Conservation (phyloP, 2,888 invertebrate species). For the Leucophora obtusa region DNA sequence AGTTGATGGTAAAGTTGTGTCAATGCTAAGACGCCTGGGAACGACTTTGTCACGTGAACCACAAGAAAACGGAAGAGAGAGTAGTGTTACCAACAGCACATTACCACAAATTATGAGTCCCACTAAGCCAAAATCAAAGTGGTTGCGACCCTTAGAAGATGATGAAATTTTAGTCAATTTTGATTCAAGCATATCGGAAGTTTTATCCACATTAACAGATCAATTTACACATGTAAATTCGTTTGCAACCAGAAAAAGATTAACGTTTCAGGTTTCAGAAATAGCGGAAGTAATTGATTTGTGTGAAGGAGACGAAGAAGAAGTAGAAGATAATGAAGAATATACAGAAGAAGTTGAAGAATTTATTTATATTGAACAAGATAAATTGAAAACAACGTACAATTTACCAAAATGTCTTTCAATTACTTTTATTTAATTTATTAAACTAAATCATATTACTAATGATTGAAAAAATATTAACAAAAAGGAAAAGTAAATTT, state of each 20-base stretch:
- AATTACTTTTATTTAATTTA: conserved; percentile 45
- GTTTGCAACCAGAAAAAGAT: conserved; percentile 61
- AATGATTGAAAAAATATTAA: neutral
- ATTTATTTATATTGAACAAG: conserved; percentile 20
- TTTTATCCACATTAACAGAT: conserved; percentile 69
- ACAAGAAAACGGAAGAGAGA: conserved; percentile 50
- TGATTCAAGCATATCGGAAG: conserved; percentile 77
- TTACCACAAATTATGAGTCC: conserved; percentile 74
- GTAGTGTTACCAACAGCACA: neutral
- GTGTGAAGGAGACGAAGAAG: conserved; percentile 34
- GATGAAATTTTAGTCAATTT: conserved; percentile 77
- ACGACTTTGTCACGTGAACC: conserved; percentile 74
- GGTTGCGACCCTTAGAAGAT: conserved; percentile 72
- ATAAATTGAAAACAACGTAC: neutral
- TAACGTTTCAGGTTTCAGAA: conserved; percentile 65
- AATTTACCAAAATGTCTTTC: conserved; percentile 55
- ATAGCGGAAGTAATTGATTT: conserved; percentile 60
- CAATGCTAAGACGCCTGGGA: conserved; percentile 76
- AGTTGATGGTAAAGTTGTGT: conserved; percentile 76
- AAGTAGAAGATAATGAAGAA: neutral
- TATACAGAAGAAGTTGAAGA: conserved; percentile 1
- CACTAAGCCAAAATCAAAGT: conserved; percentile 71
- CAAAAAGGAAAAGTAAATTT: conserved; percentile 13
- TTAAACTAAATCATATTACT: neutral
- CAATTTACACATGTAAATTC: conserved; percentile 52